Base-by-base conservation (phyloP, 2,113 vertebrate species). In the Lagopus muta region DNA sequence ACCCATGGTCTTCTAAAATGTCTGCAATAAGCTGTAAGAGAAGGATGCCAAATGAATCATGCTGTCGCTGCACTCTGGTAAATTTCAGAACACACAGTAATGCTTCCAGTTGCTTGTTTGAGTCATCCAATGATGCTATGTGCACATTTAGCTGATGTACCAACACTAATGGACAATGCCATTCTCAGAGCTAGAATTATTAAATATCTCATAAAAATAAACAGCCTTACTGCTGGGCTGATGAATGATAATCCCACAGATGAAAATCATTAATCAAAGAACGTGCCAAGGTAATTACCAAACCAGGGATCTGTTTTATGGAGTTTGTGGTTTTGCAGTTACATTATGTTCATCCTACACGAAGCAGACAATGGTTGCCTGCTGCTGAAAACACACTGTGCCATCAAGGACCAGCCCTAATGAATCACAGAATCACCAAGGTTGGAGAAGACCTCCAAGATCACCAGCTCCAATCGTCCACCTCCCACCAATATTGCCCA, bases 191-290 rank as follows among this genome's bases (percentile, higher is more conserved):
- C 14, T 67, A 61, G 47, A 80, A 58, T 82, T 88, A 55, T 55
- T 91, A 80, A 55, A 47, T 38, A 54, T 17, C 75, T 96, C 88
- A 81, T 89, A 93, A 93, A 95, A 87, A 65, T 72, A 96, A 97
- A 85, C 34, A 79, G 58, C 80, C 88, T 88, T 69, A 73, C 52
- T 92, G 73, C 84, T 50, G 43, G 79, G 30, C 70, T 89, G 28
- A 72, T 76, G 78, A 94, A 65, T 55, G 52, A 88, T 89, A 82
- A 92, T 82, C 86, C 93, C 86, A 87, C 77, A 96, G 86, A 79
- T 74, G 81, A 74, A 91, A 97, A 89, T 38, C 64, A 89, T 96
- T 94, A 73, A 95, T 86, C 89, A 95, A 70, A 83, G 34, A 69
- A 70, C 57, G 38, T 64, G 76, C 85, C 36, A 30, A 65, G 50